Conservation (phyloP, 1,140 invertebrate species). For the Macrostomum lignano region DNA sequence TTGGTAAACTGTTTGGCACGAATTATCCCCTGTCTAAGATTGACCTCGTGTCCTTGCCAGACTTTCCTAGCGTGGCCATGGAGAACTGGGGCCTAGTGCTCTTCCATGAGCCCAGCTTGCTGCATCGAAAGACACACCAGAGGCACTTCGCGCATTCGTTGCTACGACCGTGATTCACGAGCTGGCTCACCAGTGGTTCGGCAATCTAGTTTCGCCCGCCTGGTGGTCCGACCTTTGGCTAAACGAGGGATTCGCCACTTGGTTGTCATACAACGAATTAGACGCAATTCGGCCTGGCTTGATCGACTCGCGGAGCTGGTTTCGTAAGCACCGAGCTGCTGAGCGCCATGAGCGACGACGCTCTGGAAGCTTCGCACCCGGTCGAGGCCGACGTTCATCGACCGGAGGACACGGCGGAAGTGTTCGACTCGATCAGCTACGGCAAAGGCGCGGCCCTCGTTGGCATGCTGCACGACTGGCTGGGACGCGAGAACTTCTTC, state of each 20-base stretch:
- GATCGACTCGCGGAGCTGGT: no score
- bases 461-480: slow-evolving; percentile 17
- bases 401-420: slow-evolving; percentile 25
- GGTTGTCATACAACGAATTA: slow-evolving; percentile 49
- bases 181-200: slow-evolving; percentile 39
- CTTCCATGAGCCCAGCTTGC: no score
- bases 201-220: slow-evolving; percentile 41
- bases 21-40: no score
- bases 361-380: slow-evolving; percentile 52
- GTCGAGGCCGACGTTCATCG: slow-evolving; percentile 45
- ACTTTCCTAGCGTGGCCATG: no score
- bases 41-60: no score
- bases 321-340: no score
- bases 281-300: slow-evolving; percentile 17
- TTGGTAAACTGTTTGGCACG: no score
- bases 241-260: slow-evolving; percentile 64
- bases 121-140: no score
- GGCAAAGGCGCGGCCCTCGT: slow-evolving; percentile 53
- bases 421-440: slow-evolving; percentile 31
- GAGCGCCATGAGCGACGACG: slow-evolving; percentile 49
- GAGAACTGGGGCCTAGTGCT: no score
- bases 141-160: no score
- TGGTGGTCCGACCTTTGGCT: slow-evolving; percentile 81
- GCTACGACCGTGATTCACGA: slow-evolving; percentile 48
- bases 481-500: slow-evolving; percentile 13